phyloP scores from a whole-genome alignment of 2,888 invertebrate species.

The Micoletzkya japonica region DNA sequence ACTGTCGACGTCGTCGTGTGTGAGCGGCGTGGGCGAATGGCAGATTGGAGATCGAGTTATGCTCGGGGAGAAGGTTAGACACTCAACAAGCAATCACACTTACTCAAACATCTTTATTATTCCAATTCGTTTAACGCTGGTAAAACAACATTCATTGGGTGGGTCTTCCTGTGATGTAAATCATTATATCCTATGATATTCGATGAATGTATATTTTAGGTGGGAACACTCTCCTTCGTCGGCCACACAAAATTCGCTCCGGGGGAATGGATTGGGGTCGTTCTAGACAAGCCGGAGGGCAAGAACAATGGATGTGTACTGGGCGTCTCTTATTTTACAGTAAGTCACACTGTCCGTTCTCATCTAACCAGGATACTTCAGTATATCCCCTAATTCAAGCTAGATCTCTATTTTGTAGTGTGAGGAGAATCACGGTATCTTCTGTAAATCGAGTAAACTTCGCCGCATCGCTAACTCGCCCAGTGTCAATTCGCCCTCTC shows the following conservation, averaged over 20 bases:
- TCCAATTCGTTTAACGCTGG: no score
- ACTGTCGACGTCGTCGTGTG: slow-evolving; percentile 32
- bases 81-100: no score
- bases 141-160: no score
- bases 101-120: no score
- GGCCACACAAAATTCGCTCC: slow-evolving; percentile 70
- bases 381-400: background rate
- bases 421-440: slow-evolving; percentile 35
- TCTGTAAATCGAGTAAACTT: slow-evolving; percentile 39
- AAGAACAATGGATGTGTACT: slow-evolving; percentile 95
- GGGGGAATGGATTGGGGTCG: slow-evolving; percentile 94
- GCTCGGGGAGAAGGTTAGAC: slow-evolving; percentile 16
- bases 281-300: slow-evolving; percentile 87
- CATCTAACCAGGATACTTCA: background rate
- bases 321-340: slow-evolving; percentile 77
- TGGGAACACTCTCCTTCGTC: slow-evolving; percentile 48
- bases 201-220: slow-evolving; percentile 4
- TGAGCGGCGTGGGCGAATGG: slow-evolving; percentile 36
- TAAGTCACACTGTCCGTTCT: background rate
- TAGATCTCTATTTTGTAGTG: slow-evolving; percentile 29
- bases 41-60: slow-evolving; percentile 28
- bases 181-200: background rate
- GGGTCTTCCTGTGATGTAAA: no score
- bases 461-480: slow-evolving; percentile 26
- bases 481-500: slow-evolving; percentile 18